Evolutionary conservation across 1,140 invertebrate genomes (phyloP), one percentile per base, ranked within the genome.

Genomic region (Eurosta solidaginis): DNA sequence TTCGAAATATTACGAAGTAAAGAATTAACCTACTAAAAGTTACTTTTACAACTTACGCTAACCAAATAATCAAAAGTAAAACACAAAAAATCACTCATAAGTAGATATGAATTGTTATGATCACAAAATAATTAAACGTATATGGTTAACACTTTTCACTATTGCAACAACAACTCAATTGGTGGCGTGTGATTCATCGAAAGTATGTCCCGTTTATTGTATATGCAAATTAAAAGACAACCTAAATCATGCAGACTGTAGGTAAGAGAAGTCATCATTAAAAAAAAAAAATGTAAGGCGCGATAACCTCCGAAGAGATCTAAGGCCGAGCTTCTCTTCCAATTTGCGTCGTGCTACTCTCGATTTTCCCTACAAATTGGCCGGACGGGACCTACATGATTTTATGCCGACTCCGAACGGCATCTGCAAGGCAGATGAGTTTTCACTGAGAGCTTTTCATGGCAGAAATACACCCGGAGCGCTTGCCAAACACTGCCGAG

Each of bases 181-280:
- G 33, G 33, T 20, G n/a, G 7, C 7, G 27, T 40, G 59, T 1
- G 33, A 6, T 9, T 33, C 59, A 40, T 20, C 33, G 0, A 68
- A 68, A 42, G 80, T 80, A 9, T 88, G 86, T 14, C 86, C 86
- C 78, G 78, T 76, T 47, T 81, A 82, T 14, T 88, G 86, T 49
- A 82, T 81, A 17, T 88, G 86, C 47, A 83, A 87, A 82, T 78
- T 83, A 2, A 78, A 82, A 54, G 68, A 78, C 17, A 81, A 85
- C 36, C 79, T 84, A 2, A 88, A 87, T 79, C 80, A 83, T 25
- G 86, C 86, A 6, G 81, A 87, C 33, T 88, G 86, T 83, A 88
- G 86, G 86, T 87, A 76, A 77, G 77, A 14, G 3, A 52, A 27
- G 25, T 10, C 45, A 17, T n/a, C n/a, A 49, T 17, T 49, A 49